A percentile compares a stretch with the other conserved stretches of the same genome.
These are phyloP conservation scores for Bungarus multicinctus DNA, from an alignment of 2,113 vertebrate species.

Conservation along the genomic window DNA sequence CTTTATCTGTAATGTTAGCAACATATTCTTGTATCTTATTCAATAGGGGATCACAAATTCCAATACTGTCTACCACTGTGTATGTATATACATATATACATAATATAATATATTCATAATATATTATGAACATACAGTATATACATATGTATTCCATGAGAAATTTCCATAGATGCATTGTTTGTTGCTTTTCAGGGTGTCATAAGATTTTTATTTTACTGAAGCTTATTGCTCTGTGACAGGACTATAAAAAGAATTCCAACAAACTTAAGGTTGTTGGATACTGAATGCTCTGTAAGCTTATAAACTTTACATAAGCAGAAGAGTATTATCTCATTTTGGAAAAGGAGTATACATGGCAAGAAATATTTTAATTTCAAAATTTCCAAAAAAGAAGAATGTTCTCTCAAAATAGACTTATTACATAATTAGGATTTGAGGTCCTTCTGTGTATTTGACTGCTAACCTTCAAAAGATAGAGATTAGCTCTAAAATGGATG, in stretches of 20 bases:
- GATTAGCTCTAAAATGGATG: neutral
- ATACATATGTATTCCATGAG: neutral
- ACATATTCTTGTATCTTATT: neutral
- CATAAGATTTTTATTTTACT: neutral
- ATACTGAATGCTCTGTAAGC: neutral
- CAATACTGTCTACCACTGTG: neutral
- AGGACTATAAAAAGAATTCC: neutral
- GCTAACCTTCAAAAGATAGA: neutral
- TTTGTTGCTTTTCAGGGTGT: neutral
- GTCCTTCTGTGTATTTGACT: neutral
- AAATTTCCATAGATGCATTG: neutral
- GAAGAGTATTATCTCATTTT: neutral
- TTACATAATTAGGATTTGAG: neutral
- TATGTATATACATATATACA: neutral
- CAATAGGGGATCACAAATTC: neutral
- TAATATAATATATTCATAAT: neutral
- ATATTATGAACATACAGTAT: neutral
- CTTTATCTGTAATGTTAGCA: neutral
- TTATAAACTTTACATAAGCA: neutral
- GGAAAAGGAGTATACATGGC: neutral
- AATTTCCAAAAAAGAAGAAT: neutral
- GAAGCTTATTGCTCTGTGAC: neutral
- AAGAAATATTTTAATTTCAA: neutral
- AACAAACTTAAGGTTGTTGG: neutral
- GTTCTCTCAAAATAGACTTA: neutral